Conservation (phyloP, 2,797 vertebrate genomes). For the Streptopelia turtur region DNA sequence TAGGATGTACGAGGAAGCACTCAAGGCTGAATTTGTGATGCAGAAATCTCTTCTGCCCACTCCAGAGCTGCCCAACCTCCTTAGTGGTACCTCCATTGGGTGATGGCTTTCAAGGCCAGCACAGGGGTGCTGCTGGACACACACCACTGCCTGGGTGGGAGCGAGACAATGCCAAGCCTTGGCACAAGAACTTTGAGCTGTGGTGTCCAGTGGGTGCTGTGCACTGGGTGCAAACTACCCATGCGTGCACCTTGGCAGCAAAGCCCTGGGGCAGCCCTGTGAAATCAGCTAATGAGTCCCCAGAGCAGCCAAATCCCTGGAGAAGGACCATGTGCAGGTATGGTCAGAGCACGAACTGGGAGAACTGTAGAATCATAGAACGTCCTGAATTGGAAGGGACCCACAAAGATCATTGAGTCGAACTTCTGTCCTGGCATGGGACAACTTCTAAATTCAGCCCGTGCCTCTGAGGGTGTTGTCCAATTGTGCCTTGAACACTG, state of each 20-base stretch:
- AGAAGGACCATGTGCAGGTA: not conserved
- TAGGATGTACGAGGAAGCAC: not conserved
- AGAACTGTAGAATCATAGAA: not conserved
- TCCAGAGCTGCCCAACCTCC: not conserved
- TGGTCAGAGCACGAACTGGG: not conserved
- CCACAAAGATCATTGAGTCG: too few relatives aligned
- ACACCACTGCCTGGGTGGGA: not conserved
- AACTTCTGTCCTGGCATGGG: too few relatives aligned
- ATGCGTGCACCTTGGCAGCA: not conserved
- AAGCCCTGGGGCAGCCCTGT: not conserved
- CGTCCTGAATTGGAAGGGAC: too few relatives aligned
- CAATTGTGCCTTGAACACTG: too few relatives aligned
- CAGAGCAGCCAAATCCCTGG: rapidly evolving
- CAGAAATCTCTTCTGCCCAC: not conserved
- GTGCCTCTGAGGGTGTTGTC: too few relatives aligned
- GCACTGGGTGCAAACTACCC: not conserved
- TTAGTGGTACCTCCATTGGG: not conserved
- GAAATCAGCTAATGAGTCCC: not conserved
- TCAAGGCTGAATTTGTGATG: not conserved
- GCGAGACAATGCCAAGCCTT: not conserved
- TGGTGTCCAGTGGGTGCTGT: not conserved
- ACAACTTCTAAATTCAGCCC: too few relatives aligned
- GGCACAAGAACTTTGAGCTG: not conserved
- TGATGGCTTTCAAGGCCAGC: not conserved
- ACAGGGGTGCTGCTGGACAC: not conserved